Conservation (phyloP, 2,888 invertebrate genomes). For the Cryptophagus acutangulus region DNA sequence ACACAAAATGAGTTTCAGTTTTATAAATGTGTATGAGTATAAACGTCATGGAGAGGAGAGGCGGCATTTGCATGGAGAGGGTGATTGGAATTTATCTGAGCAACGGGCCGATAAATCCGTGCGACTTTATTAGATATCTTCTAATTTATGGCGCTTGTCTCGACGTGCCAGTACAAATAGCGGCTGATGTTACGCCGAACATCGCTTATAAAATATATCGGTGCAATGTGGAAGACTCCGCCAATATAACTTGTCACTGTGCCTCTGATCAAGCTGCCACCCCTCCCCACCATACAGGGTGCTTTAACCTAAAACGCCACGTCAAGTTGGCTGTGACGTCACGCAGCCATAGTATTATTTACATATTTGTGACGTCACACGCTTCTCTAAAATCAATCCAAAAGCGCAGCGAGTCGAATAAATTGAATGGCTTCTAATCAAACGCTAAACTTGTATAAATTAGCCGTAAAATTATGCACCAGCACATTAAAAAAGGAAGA, state of each 20-base stretch:
- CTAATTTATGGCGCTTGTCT: constrained; percentile 49
- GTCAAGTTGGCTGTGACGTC: too few relatives aligned
- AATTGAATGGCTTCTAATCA: too few relatives aligned
- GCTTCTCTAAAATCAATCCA: too few relatives aligned
- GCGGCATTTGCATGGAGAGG: constrained; percentile 45
- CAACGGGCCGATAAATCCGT: constrained; percentile 48
- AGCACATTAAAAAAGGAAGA: too few relatives aligned
- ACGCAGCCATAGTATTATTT: too few relatives aligned
- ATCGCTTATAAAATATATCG: constrained; percentile 39
- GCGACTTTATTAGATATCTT: constrained; percentile 51
- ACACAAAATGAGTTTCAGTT: neutral
- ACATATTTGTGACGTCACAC: too few relatives aligned
- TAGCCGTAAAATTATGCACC: too few relatives aligned
- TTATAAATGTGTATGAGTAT: constrained; percentile 15
- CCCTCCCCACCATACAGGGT: too few relatives aligned
- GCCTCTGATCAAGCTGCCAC: constrained; percentile 8
- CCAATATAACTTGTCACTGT: constrained; percentile 30
- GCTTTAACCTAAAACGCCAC: too few relatives aligned
- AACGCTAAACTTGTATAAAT: too few relatives aligned
- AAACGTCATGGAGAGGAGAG: constrained; percentile 20
- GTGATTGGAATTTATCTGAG: constrained; percentile 46
- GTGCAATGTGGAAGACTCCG: constrained; percentile 31
- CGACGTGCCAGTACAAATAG: constrained; percentile 43
- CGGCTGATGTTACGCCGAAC: constrained; percentile 38
- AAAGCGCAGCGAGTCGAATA: too few relatives aligned